These are phyloP conservation scores for Drosophila eohydei DNA, from an alignment of 2,888 invertebrate species.

Conservation along the genomic window DNA sequence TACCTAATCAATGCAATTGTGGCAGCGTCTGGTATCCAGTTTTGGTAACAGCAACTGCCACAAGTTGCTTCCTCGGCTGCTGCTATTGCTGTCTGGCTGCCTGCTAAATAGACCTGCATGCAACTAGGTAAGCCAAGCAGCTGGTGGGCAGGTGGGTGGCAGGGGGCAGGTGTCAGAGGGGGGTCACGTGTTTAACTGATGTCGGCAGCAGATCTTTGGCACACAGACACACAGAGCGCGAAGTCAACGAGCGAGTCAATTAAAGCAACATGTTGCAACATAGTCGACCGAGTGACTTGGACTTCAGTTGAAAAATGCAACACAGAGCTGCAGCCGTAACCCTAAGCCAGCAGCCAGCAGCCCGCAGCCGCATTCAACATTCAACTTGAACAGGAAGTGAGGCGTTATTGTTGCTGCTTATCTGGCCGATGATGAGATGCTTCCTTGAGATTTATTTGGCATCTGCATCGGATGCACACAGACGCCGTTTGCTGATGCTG, in stretches of 20 bases:
- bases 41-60: constrained; percentile 52
- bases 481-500: constrained; percentile 19
- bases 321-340: constrained; percentile 11
- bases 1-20: constrained; percentile 68
- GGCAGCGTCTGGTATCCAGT: constrained; percentile 44
- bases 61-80: constrained; percentile 65
- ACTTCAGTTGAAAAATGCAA: constrained; percentile 42
- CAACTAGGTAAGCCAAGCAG: constrained; percentile 29
- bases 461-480: constrained; percentile 62
- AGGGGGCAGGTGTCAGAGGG: constrained; percentile 9
- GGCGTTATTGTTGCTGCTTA: constrained; percentile 76
- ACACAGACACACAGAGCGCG: constrained; percentile 64
- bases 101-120: constrained; percentile 53
- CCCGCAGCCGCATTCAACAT: constrained; percentile 38
- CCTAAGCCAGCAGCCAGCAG: constrained; percentile 5
- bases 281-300: constrained; percentile 78
- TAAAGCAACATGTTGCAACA: constrained; percentile 76
- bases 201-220: constrained; percentile 44
- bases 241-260: constrained; percentile 60
- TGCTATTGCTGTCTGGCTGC: constrained; percentile 13
- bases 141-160: constrained; percentile 14
- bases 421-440: constrained; percentile 69
- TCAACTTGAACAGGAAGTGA: constrained; percentile 76
- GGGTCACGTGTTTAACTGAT: constrained; percentile 27
- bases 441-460: constrained; percentile 83